Base-by-base conservation (phyloP, 2,113 vertebrate species). In the Mustela nigripes region DNA sequence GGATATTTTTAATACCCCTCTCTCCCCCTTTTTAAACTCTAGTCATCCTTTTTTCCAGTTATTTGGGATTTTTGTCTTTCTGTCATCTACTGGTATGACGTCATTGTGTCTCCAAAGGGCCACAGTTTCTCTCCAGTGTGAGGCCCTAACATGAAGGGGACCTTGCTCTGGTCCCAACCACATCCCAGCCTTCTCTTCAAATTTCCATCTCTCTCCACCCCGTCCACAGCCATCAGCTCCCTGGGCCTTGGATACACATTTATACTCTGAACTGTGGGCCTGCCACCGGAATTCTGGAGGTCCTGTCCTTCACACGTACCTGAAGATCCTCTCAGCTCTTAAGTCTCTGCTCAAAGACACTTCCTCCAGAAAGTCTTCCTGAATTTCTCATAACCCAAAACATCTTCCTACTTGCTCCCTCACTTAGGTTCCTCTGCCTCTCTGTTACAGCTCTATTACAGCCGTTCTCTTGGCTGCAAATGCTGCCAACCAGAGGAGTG, bases 61-160 rank as follows among this genome's bases (percentile, higher is more conserved):
- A 95, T 74, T 82, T 95, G 67, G 39, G 50, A 81, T 71, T 95
- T 87, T 26, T 79, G 31, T 76, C 89, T 91, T 90, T 94, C 53
- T 89, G 9, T 83, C 19, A 21, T 88, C 76, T 82, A 45, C 28
- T 11, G 69, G 53, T 33, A 26, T 7, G 16, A 19, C 2, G 2
- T 83, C 10, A 71, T 88, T 88, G 85, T 94, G 28, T 96, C 80
- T 95, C 62, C 28, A 26, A 79, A 89, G 18, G 53, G n/a, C 26
- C 62, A 69, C 0, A 1, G 7, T 73, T 84, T 91, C 94, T 86
- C 53, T 76, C 26, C 48, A 94, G 48, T 11, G 36, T 36, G 16
- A 39, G 53, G 19, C 53, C 81, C 65, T 86, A 58, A 42, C 33
- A 86, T 21, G 58, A 67, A 79, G 58, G 28, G 74, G 62, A 28